A percentile compares a stretch with the other conserved stretches of the same genome.
Conservation (phyloP, 2,888 invertebrate species). For the Camptogramma bilineatum region DNA sequence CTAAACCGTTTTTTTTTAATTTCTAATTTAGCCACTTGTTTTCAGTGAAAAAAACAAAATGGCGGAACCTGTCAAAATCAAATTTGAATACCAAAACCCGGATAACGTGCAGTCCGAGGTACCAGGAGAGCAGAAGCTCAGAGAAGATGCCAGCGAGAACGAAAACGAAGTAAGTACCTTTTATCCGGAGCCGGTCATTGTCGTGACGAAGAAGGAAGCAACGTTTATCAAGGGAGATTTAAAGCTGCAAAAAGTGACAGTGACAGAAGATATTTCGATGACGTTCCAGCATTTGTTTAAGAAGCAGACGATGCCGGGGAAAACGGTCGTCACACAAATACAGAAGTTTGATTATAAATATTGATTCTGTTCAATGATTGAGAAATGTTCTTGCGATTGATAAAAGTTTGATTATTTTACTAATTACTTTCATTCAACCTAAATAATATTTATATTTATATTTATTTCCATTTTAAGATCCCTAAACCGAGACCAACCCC, state of each 20-base stretch:
- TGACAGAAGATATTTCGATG: conserved; percentile 71
- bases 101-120: conserved; percentile 64
- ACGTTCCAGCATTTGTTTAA: conserved; percentile 74
- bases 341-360: conserved; percentile 72
- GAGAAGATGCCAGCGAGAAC: conserved; percentile 44
- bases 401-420: no score
- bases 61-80: conserved; percentile 55
- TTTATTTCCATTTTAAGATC: no score
- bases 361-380: conserved; percentile 35
- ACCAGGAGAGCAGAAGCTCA: conserved; percentile 62
- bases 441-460: no score
- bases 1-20: no score
- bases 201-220: conserved; percentile 67
- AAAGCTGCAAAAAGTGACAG: conserved; percentile 69
- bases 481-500: no score
- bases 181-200: conserved; percentile 64
- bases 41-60: conserved; percentile 56
- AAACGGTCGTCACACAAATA: conserved; percentile 66
- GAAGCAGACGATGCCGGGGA: conserved; percentile 63
- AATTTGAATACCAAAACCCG: conserved; percentile 53
- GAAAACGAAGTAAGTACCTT: conserved; percentile 45
- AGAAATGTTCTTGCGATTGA: background rate
- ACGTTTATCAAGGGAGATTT: conserved; percentile 66
- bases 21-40: background rate
- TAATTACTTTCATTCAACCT: no score